Percentiles rank a stretch among this genome's conserved stretches.
Evolutionary conservation across 2,888 invertebrate genomes (phyloP).

Genomic region (Pachliopta kotzebuea): DNA sequence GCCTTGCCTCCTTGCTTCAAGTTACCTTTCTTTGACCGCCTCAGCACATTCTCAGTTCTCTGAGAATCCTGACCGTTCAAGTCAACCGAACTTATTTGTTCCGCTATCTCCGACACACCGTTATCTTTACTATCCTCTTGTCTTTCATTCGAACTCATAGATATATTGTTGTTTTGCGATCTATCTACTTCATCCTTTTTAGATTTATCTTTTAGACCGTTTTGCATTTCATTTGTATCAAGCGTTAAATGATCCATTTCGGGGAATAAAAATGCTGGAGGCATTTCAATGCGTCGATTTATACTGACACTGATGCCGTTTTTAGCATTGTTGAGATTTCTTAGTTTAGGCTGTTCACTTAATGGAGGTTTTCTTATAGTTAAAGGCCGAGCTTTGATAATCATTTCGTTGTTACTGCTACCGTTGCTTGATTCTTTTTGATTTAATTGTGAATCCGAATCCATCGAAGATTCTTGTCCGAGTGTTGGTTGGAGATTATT

Average conservation of each 20-base stretch:
- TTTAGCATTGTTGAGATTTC: slow-evolving; percentile 79
- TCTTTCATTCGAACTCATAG: slow-evolving; percentile 54
- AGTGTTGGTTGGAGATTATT: slow-evolving; percentile 54
- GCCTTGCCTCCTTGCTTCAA: slow-evolving; percentile 87
- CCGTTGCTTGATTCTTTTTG: slow-evolving; percentile 73
- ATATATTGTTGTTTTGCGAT: slow-evolving; percentile 55
- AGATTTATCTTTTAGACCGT: slow-evolving; percentile 63
- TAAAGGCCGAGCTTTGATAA: slow-evolving; percentile 89
- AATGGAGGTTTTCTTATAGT: slow-evolving; percentile 92
- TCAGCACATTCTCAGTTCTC: slow-evolving; percentile 77
- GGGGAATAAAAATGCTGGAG: slow-evolving; percentile 89
- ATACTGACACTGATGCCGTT: slow-evolving; percentile 84
- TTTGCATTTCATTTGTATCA: slow-evolving; percentile 58
- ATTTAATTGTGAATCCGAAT: slow-evolving; percentile 51
- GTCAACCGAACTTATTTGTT: slow-evolving; percentile 74
- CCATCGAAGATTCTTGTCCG: slow-evolving; percentile 58
- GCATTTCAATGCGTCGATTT: slow-evolving; percentile 89
- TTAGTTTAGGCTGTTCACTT: slow-evolving; percentile 88
- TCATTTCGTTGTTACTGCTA: slow-evolving; percentile 63
- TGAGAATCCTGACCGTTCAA: slow-evolving; percentile 79
- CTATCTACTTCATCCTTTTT: slow-evolving; percentile 71
- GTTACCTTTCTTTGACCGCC: slow-evolving; percentile 89
- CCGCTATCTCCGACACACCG: slow-evolving; percentile 67
- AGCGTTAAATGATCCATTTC: slow-evolving; percentile 84
- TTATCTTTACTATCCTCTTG: slow-evolving; percentile 68